Evolutionary conservation across 2,888 invertebrate genomes (phyloP), one percentile per base, ranked within the genome.

Genomic region (Acleris emargana): DNA sequence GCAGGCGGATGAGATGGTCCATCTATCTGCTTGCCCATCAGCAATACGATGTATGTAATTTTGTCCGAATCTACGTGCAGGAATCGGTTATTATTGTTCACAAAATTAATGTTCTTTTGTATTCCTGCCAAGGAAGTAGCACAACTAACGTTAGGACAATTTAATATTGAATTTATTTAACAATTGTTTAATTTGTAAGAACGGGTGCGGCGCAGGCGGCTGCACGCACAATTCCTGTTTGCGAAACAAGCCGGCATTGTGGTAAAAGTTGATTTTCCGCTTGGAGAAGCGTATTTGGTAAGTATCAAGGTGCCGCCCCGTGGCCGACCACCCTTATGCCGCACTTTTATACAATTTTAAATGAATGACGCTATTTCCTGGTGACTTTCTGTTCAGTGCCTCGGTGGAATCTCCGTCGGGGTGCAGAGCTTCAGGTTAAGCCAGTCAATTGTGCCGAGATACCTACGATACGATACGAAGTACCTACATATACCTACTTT

Each of bases 181-280:
- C 17, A 16, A 45, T 45, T 45, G 45, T 45, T 45, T n/a, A 17
- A 16, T 45, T 45, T 32, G 58, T 32, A 20, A 58, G 6, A 6
- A 54, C 42, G 54, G 64, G 59, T 53, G 58, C 16, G 64, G 42
- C 47, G 17, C 17, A 0, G 43, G 38, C 45, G 45, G 45, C 17
- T 45, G 76, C 73, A 73, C 74, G 75, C 76, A 71, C 75, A 80
- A 81, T 89, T 89, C 88, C 89, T 87, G 89, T 87, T 89, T 84
- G 77, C 81, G 80, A 89, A 88, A 90, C 89, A 81, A 84, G 88
- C 81, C 72, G 76, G 77, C 76, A 87, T 86, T 87, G 87, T 86
- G 80, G 89, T 91, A 90, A 90, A 90, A 90, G 89, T 90, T 89
- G 90, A 84, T 86, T 89, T 87, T 86, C 84, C 82, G 77, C 86